A percentile compares a stretch with the other conserved stretches of the same genome.
Conservation (phyloP, 2,113 vertebrate species). For the Hypanus sabinus region DNA sequence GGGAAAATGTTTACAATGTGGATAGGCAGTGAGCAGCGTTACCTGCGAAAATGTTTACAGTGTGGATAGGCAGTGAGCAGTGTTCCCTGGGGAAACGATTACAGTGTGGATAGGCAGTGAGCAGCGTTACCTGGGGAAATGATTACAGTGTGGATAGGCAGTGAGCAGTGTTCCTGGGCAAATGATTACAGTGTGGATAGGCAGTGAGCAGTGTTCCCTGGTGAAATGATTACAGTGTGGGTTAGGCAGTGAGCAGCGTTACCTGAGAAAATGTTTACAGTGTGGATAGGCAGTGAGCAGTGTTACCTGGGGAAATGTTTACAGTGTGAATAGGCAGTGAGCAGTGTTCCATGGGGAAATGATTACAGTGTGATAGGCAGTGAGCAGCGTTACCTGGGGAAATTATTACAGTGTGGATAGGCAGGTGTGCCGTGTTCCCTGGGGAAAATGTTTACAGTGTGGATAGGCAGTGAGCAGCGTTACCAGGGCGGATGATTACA, state of each 20-base stretch:
- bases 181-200: background rate
- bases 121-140: background rate
- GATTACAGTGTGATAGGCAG: background rate
- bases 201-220: background rate
- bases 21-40: background rate
- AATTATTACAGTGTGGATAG: background rate
- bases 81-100: background rate
- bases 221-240: background rate
- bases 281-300: background rate
- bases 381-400: background rate
- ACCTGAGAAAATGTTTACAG: background rate
- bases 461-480: background rate
- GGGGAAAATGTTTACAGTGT: background rate
- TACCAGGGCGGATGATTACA: background rate
- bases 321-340: background rate
- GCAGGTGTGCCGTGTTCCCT: background rate
- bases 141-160: background rate
- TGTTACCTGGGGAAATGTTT: background rate
- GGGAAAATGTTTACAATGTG: background rate
- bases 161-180: background rate
- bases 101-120: background rate
- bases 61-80: background rate
- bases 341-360: background rate
- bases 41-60: background rate
- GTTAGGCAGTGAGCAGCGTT: background rate